A percentile compares a stretch with the other conserved stretches of the same genome.
phyloP scores from a whole-genome alignment of 35 echinoderm and acorn worm species.

The Apostichopus japonicus region DNA sequence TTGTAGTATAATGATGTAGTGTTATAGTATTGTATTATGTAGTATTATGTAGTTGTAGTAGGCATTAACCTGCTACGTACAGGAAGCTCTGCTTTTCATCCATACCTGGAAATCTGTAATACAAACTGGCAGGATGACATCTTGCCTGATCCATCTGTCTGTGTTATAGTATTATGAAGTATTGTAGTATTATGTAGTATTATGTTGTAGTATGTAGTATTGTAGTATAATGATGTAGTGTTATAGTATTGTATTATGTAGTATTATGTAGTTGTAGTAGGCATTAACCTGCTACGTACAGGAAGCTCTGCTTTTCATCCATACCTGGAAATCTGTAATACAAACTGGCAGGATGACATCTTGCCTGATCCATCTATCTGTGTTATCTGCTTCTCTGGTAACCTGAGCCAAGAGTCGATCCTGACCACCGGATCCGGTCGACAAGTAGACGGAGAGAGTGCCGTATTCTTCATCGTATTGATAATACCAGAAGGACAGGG shows the following conservation, averaged over 20 bases:
- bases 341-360: constrained; percentile 67
- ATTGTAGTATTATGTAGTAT: too few relatives aligned
- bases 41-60: too few relatives aligned
- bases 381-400: constrained; percentile 47
- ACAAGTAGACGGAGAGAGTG: constrained; percentile 54
- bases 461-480: constrained; percentile 73
- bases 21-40: too few relatives aligned
- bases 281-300: too few relatives aligned
- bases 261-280: too few relatives aligned
- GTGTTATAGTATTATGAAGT: neutral
- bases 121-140: constrained; percentile 68
- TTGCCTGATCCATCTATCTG: constrained; percentile 66
- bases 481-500: constrained; percentile 84
- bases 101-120: constrained; percentile 82
- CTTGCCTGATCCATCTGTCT: constrained; percentile 67
- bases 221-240: too few relatives aligned
- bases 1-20: too few relatives aligned
- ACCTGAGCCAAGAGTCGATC: constrained; percentile 62
- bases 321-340: constrained; percentile 84
- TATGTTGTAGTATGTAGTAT: too few relatives aligned
- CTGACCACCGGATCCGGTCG: constrained; percentile 16
- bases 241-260: too few relatives aligned
- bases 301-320: too few relatives aligned
- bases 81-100: too few relatives aligned
- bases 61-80: too few relatives aligned